Evolutionary conservation across 2,113 vertebrate species (phyloP).

Genomic region (Mirza zaza): DNA sequence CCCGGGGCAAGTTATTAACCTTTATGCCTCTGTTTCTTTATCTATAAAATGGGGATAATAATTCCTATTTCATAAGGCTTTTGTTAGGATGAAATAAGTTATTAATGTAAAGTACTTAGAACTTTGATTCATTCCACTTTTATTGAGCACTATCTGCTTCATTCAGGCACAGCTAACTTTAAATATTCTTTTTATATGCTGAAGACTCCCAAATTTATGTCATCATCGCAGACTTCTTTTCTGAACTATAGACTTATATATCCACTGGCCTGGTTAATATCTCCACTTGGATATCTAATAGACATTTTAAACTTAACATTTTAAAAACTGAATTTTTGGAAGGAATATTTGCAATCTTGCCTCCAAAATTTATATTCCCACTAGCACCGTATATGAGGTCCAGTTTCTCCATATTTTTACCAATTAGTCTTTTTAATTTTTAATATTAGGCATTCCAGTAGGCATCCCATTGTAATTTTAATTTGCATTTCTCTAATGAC

Average conservation of each 20-base stretch:
- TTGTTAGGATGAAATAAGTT: not conserved
- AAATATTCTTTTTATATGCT: not conserved
- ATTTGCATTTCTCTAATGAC: slow-evolving; percentile 1
- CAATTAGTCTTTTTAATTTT: not conserved
- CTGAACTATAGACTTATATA: not conserved
- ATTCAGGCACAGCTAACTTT: slow-evolving; percentile 1
- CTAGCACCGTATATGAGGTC: not conserved
- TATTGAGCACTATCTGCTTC: slow-evolving; percentile 21
- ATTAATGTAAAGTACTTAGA: slow-evolving; percentile 36
- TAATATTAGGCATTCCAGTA: not conserved
- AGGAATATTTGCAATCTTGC: not conserved
- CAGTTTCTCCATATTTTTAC: not conserved
- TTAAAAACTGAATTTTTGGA: slow-evolving; percentile 29
- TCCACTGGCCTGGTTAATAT: not conserved
- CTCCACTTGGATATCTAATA: not conserved
- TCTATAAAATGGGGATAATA: not conserved
- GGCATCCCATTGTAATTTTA: not conserved
- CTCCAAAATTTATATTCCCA: not conserved
- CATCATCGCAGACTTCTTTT: not conserved
- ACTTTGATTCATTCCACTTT: slow-evolving; percentile 29
- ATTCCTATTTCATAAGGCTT: slow-evolving; percentile 3
- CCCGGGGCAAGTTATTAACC: not conserved
- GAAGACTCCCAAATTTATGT: not conserved
- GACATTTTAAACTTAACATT: slow-evolving; percentile 8
- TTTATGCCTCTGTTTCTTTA: slow-evolving; percentile 11